Evolutionary conservation across 2,113 vertebrate genomes (phyloP).

Genomic region (Turnix velox): DNA sequence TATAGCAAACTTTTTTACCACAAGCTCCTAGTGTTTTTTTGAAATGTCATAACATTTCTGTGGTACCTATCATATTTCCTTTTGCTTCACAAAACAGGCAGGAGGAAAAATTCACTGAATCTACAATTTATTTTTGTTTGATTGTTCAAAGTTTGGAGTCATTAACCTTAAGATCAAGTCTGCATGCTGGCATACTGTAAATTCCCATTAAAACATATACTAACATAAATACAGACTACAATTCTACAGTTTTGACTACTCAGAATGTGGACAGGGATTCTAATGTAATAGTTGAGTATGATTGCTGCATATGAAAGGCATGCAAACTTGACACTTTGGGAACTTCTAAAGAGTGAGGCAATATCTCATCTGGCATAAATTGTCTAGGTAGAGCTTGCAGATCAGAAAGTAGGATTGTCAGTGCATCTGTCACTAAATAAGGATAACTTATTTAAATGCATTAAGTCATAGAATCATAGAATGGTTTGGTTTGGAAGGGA

Average conservation of each 20-base stretch:
- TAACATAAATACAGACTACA: fast-evolving
- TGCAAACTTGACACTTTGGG: neutral
- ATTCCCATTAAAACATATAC: neutral
- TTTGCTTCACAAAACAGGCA: neutral
- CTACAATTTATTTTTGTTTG: neutral
- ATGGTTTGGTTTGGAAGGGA: too few species aligned
- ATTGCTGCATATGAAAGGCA: neutral
- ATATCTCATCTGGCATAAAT: neutral
- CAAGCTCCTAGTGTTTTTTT: neutral
- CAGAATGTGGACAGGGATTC: neutral
- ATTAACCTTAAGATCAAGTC: neutral
- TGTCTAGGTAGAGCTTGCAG: neutral
- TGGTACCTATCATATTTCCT: neutral
- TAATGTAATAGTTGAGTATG: neutral
- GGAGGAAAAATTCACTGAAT: neutral
- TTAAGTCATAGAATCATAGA: neutral
- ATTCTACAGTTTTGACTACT: neutral
- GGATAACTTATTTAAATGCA: neutral
- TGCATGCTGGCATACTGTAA: neutral
- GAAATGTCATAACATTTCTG: neutral
- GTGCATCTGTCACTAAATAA: neutral
- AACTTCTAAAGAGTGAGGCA: neutral
- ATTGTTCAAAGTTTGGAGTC: neutral
- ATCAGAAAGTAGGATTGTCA: neutral
- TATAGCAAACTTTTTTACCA: neutral